phyloP scores from a whole-genome alignment of 2,888 invertebrate species.

The Folsomia manolachei region DNA sequence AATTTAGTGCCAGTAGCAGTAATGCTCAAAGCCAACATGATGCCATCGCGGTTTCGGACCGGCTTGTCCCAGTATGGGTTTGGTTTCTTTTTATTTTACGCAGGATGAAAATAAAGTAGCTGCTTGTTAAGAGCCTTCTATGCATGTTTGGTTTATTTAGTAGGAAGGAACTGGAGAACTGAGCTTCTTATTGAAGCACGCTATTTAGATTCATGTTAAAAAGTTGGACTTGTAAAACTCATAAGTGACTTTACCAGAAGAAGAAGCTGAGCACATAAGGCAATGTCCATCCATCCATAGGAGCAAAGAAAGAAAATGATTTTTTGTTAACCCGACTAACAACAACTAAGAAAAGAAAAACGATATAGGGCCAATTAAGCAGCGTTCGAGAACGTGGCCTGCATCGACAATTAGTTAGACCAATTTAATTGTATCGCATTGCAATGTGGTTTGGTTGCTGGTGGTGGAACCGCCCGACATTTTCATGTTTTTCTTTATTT shows the following conservation, averaged over 20 bases:
- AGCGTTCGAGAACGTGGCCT: constrained; percentile 49
- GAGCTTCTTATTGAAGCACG: too few species aligned
- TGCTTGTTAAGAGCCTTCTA: constrained; percentile 5
- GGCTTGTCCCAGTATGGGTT: constrained; percentile 8
- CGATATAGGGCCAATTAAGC: constrained; percentile 50
- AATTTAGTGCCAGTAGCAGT: background rate
- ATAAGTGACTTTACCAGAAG: background rate
- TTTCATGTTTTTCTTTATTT: constrained; percentile 2
- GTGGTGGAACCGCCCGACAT: constrained; percentile 17
- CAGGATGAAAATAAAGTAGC: constrained; percentile 13
- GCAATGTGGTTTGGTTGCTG: background rate
- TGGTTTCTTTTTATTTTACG: too few species aligned
- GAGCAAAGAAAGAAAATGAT: background rate
- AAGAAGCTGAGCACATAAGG: background rate
- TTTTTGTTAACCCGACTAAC: constrained; percentile 13
- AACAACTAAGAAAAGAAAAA: constrained; percentile 30
- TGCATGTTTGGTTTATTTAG: background rate
- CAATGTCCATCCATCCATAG: background rate
- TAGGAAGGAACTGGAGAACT: background rate
- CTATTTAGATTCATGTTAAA: background rate
- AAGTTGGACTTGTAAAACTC: background rate
- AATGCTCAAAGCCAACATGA: background rate
- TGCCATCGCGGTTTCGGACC: constrained; percentile 6
- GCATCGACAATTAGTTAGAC: constrained; percentile 50
- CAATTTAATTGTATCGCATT: constrained; percentile 50